These are phyloP conservation scores for Neostethus bicornis DNA, from an alignment of 2,797 vertebrate genomes.

Conservation along the genomic window DNA sequence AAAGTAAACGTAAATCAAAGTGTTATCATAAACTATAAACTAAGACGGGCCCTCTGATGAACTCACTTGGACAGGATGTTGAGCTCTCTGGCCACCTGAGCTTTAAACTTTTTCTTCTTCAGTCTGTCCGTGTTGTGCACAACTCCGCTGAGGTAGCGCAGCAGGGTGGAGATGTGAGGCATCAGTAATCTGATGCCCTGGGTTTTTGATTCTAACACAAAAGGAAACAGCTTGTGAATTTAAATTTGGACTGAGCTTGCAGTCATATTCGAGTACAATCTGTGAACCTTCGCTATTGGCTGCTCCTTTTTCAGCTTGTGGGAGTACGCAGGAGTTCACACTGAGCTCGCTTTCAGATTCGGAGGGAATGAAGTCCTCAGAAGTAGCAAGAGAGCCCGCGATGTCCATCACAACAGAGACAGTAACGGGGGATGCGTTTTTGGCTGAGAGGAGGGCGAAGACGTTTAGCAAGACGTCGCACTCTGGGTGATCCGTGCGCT, in stretches of 20 bases:
- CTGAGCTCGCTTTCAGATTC: slow-evolving; percentile 75
- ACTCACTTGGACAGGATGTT: slow-evolving; percentile 96
- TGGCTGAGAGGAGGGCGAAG: slow-evolving; percentile 88
- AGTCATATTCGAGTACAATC: background rate
- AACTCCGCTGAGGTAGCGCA: slow-evolving; percentile 87
- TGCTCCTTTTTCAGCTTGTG: slow-evolving; percentile 55
- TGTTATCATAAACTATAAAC: too few species aligned
- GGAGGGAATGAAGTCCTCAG: slow-evolving; percentile 84
- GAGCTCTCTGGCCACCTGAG: slow-evolving; percentile 93
- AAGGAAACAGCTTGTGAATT: background rate
- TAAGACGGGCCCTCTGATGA: background rate
- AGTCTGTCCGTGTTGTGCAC: slow-evolving; percentile 86
- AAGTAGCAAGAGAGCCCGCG: slow-evolving; percentile 85
- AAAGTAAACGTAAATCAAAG: background rate
- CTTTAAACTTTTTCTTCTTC: slow-evolving; percentile 89
- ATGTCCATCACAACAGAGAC: slow-evolving; percentile 88
- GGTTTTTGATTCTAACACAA: slow-evolving; percentile 78
- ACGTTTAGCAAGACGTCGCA: slow-evolving; percentile 87
- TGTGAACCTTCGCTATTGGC: slow-evolving; percentile 74
- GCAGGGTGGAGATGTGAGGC: slow-evolving; percentile 89
- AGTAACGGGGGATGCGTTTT: slow-evolving; percentile 84
- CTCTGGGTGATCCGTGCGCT: slow-evolving; percentile 83
- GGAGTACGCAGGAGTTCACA: slow-evolving; percentile 75
- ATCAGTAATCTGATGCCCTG: slow-evolving; percentile 86
- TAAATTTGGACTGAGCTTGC: background rate